A percentile compares a stretch with the other conserved stretches of the same genome.
Evolutionary conservation across 2,797 vertebrate genomes (phyloP).

Genomic region (Trichosurus vulpecula): DNA sequence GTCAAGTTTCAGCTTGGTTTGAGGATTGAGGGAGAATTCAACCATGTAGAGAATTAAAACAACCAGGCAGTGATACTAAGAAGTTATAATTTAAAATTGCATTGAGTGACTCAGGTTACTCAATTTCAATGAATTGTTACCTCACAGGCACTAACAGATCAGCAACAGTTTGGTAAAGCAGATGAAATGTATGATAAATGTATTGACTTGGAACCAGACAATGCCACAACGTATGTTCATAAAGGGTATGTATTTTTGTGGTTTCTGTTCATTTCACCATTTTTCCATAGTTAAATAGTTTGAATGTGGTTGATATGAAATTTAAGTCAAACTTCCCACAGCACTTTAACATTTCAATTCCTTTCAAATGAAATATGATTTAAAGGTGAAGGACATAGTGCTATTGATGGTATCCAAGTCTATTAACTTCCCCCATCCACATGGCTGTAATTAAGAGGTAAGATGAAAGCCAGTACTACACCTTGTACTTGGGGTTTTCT

Average conservation of each 20-base stretch:
- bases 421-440: neutral
- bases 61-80: slow-evolving; percentile 53
- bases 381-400: neutral
- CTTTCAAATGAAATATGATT: neutral
- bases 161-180: slow-evolving; percentile 98
- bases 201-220: slow-evolving; percentile 98
- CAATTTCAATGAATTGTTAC: slow-evolving; percentile 69
- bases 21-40: neutral
- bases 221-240: slow-evolving; percentile 99
- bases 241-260: slow-evolving; percentile 91
- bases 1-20: slow-evolving; percentile 7
- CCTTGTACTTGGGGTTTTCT: neutral
- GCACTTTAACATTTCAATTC: neutral
- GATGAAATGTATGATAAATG: slow-evolving; percentile 99
- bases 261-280: slow-evolving; percentile 48
- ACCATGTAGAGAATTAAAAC: slow-evolving; percentile 26
- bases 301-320: neutral
- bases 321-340: neutral
- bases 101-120: slow-evolving; percentile 24
- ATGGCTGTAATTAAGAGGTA: neutral
- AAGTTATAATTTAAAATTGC: slow-evolving; percentile 35
- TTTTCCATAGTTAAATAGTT: slow-evolving; percentile 10
- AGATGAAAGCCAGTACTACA: neutral
- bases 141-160: slow-evolving; percentile 95
- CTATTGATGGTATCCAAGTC: neutral